A percentile compares a stretch with the other conserved stretches of the same genome.
These are phyloP conservation scores for Momotus momota DNA, from an alignment of 2,797 vertebrate species.

Conservation along the genomic window DNA sequence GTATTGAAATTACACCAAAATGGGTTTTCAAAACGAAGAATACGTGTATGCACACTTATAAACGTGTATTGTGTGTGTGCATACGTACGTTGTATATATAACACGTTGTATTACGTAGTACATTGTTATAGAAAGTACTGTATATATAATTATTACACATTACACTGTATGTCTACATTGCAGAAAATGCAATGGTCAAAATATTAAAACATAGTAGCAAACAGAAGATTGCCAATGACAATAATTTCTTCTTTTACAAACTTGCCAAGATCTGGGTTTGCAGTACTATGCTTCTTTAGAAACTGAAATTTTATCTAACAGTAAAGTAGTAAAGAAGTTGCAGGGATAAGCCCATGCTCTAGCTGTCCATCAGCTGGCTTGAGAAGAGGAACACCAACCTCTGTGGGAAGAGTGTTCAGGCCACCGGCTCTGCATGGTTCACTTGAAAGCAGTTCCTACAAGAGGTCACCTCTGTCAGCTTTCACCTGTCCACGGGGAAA, in stretches of 20 bases:
- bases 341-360: rapidly evolving
- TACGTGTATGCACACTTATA: too few species aligned
- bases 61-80: too few species aligned
- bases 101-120: neutral
- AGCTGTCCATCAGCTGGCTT: neutral
- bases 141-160: neutral
- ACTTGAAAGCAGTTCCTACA: neutral
- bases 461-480: neutral
- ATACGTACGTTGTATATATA: too few species aligned
- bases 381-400: neutral
- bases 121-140: neutral
- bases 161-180: neutral
- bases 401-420: neutral
- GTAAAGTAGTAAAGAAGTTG: neutral
- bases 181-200: neutral
- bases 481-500: neutral
- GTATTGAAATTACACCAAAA: neutral
- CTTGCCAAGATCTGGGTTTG: neutral
- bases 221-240: neutral
- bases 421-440: neutral
- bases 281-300: neutral
- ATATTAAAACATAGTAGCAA: neutral
- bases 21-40: neutral
- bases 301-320: neutral
- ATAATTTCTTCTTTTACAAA: neutral